Base-by-base conservation (phyloP, 2,888 invertebrate genomes). In the Helleia helle region DNA sequence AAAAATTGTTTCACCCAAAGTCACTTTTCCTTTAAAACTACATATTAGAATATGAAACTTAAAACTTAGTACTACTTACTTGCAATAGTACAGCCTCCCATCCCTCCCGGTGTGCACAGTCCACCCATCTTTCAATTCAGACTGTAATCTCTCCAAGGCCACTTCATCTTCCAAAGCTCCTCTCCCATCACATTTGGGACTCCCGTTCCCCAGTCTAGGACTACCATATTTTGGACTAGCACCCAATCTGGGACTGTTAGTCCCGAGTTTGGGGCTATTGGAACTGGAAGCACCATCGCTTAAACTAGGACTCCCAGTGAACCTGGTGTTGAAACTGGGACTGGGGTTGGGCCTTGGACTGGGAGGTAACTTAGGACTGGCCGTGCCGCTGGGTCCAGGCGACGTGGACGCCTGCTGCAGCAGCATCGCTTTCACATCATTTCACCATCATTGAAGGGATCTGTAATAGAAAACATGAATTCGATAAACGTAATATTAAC, bases 71-170 rank as follows among this genome's bases (percentile, higher is more conserved):
- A 22, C 36, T 31, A 88, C 94, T 90, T 80, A 95, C 95, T 96
- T 95, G 92, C 95, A 94, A 86, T 93, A 96, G 77, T 94, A 95
- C 46, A 93, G 89, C 56, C 94, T 87, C 48, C 94, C 93, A 65
- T 93, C 93, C 57, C 90, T 89, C 63, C 90, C 90, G 46, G 89
- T 87, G 69, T 93, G 93, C n/a, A 90, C 91, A 9, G 91, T 93
- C 92, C 93, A 93, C 44, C 92, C 92, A 47, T 89, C 87, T 62
- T 90, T 90, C 47, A 91, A 71, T 54, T 86, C 87, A 8, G 81
- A 80, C 55, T 89, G 89, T 36, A 90, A 65, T 47, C 76, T 76
- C 60, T 88, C 88, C 63, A 90, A 58, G 26, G 77, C 79, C 2
- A 67, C 68, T 50, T 81, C 83, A 18, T 79, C 77, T 46, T 80